Conservation (phyloP, 2,113 vertebrate genomes). For the Vanacampus margaritifer region DNA sequence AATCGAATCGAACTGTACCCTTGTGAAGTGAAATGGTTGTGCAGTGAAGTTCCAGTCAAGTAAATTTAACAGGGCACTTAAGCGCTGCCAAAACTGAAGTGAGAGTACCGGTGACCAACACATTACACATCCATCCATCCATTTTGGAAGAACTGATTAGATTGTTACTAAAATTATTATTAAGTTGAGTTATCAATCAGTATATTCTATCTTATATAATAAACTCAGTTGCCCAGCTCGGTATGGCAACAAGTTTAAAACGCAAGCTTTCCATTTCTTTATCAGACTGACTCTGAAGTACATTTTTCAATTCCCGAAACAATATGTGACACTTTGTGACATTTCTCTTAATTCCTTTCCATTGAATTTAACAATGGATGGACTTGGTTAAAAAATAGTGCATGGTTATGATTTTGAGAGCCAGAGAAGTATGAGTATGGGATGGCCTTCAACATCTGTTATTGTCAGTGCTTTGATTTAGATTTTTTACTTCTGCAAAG, state of each 20-base stretch:
- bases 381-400: slow-evolving; percentile 12
- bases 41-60: too few relatives aligned
- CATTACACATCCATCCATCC: too few relatives aligned
- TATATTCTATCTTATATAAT: too few relatives aligned
- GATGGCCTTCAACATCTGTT: slow-evolving; percentile 33
- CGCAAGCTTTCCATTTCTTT: slow-evolving; percentile 22
- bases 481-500: background rate
- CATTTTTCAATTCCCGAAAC: slow-evolving; percentile 47
- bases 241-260: background rate
- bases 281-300: slow-evolving; percentile 36
- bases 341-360: slow-evolving; percentile 42
- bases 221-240: background rate
- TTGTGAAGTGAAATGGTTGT: too few relatives aligned
- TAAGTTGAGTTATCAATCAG: background rate
- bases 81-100: too few relatives aligned
- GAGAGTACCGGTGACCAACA: too few relatives aligned
- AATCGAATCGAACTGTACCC: too few relatives aligned
- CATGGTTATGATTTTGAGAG: slow-evolving; percentile 45
- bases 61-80: too few relatives aligned
- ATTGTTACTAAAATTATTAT: background rate
- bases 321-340: slow-evolving; percentile 47
- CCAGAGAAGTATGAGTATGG: slow-evolving; percentile 35
- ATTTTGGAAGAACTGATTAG: too few relatives aligned
- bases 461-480: background rate
- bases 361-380: slow-evolving; percentile 17